Evolutionary conservation across 2,113 vertebrate genomes (phyloP).

Genomic region (Lontra canadensis): DNA sequence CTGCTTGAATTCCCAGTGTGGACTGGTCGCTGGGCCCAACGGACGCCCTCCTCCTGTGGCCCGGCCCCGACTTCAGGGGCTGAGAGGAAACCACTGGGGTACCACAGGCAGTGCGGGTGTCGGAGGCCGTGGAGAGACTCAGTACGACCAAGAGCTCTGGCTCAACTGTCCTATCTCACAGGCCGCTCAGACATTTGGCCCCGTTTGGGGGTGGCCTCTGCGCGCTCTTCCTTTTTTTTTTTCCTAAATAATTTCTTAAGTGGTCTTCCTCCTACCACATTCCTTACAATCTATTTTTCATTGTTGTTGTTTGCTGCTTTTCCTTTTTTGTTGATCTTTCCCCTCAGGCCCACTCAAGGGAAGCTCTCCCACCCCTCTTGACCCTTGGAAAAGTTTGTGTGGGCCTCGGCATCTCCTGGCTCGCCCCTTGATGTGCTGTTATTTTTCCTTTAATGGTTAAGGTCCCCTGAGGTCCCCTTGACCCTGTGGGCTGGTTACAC

Average conservation of each 20-base stretch:
- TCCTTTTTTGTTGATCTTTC: conserved; percentile 25
- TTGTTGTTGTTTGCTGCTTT: neutral
- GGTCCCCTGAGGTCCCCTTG: neutral
- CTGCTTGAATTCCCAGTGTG: neutral
- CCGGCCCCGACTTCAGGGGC: neutral
- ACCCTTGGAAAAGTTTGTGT: neutral
- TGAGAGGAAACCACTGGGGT: neutral
- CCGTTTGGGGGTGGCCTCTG: neutral
- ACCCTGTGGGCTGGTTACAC: neutral
- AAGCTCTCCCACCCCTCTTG: neutral
- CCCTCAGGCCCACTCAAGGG: neutral
- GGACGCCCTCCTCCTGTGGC: accelerated
- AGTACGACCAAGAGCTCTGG: neutral
- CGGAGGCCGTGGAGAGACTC: neutral
- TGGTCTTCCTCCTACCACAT: too few relatives aligned
- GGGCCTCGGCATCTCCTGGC: neutral
- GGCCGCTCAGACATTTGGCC: neutral
- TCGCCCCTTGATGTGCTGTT: neutral
- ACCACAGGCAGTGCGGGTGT: neutral
- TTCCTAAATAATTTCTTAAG: too few relatives aligned
- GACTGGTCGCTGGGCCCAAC: accelerated
- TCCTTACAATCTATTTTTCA: too few relatives aligned
- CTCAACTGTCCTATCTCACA: too few relatives aligned
- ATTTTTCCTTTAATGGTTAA: conserved; percentile 56
- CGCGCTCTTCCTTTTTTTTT: neutral